Base-by-base conservation (phyloP, 2,888 invertebrate genomes). In the Diaperis boleti region DNA sequence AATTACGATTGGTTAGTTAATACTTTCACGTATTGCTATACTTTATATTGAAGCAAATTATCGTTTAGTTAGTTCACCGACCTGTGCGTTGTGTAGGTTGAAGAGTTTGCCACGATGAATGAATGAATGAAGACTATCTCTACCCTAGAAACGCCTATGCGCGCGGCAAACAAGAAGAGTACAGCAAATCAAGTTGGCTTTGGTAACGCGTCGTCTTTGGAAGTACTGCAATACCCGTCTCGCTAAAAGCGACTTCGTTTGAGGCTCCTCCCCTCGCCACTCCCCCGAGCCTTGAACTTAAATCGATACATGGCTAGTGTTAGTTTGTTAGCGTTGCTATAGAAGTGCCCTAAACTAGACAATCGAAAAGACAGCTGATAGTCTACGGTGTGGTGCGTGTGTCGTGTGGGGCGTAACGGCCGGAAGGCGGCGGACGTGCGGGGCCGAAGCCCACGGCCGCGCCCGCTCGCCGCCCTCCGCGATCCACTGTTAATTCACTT, bases 1-100 rank as follows among this genome's bases (percentile, higher is more conserved):
- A 33, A 33, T 33, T 33, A 33, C 33, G 1, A 33, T 33, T n/a
- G n/a, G n/a, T n/a, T n/a, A n/a, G n/a, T n/a, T 33, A 33, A 33
- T 33, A 33, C 33, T 33, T 70, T 65, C 65, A 62, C 56, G 71
- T 73, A 73, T 73, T 72, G 72, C 72, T 73, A 67, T 67, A 57
- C 60, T 55, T 65, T 65, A 68, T 66, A 61, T 66, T 66, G 69
- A 70, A 69, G 69, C 66, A 68, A 68, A 63, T 50, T 39, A 33
- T 47, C 33, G 39, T 63, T 26, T 42, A 26, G 54, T 54, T 61
- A 37, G 52, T 56, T 50, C 18, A 33, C 22, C 47, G 22, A 31
- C 7, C 55, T 64, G 64, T 64, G 55, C 55, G 59, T n/a, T n/a
- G n/a, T 56, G 45, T 45, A 15, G 26, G 26, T 26, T 26, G 26